phyloP scores from a whole-genome alignment of 2,797 vertebrate species.

The Phyllotis vaccarum region DNA sequence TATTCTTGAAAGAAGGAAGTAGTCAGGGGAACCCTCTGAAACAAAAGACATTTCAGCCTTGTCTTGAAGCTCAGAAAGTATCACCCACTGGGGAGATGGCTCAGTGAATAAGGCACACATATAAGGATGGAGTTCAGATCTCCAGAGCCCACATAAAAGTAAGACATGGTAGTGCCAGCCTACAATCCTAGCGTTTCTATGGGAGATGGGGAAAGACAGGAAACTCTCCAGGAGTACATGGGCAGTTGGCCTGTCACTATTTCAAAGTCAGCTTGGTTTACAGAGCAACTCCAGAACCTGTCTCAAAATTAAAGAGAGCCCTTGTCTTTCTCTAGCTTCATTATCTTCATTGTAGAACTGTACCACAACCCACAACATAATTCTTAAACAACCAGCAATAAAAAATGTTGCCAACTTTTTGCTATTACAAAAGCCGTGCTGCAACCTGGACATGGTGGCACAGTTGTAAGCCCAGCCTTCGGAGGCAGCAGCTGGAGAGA shows the following conservation, averaged over 20 bases:
- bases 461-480: background rate
- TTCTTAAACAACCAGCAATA: background rate
- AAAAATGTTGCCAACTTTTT: background rate
- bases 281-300: background rate
- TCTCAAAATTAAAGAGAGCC: background rate
- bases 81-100: background rate
- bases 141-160: background rate
- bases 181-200: background rate
- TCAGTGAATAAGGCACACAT: background rate
- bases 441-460: background rate
- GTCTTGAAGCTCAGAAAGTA: background rate
- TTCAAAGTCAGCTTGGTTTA: background rate
- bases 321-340: background rate
- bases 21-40: background rate
- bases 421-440: slow-evolving; percentile 13
- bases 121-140: background rate
- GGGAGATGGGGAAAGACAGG: background rate
- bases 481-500: background rate
- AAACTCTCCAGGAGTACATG: background rate
- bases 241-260: background rate
- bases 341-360: background rate
- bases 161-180: background rate
- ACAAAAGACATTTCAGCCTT: slow-evolving; percentile 7
- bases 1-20: slow-evolving; percentile 30
- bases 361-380: background rate